Conservation (phyloP, 2,888 invertebrate genomes). For the Aphidoletes aphidimyza region DNA sequence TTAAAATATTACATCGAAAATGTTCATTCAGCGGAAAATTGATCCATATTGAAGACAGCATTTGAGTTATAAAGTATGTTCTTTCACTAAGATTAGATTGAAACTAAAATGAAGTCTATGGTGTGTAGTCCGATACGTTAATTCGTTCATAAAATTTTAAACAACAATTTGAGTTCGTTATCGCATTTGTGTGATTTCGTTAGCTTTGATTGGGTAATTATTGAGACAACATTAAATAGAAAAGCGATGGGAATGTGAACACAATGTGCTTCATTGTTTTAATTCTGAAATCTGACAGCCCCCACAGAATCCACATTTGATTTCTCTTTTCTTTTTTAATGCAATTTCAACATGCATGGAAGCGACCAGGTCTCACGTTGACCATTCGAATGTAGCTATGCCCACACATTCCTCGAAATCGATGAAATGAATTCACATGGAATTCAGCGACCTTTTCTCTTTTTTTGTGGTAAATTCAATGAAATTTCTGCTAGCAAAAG, state of each 20-base stretch:
- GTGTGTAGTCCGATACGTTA: no score
- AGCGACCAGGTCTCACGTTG: neutral
- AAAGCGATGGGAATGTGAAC: neutral
- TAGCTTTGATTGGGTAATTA: constrained; percentile 5
- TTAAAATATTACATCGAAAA: no score
- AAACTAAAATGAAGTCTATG: no score
- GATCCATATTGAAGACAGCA: no score
- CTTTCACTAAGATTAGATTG: no score
- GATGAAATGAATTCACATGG: neutral
- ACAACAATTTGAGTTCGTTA: no score
- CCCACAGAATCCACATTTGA: neutral
- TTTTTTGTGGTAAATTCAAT: neutral
- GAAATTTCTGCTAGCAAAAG: neutral
- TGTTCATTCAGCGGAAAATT: no score
- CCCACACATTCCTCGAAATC: neutral
- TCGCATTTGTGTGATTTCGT: constrained; percentile 6
- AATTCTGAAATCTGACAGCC: constrained; percentile 10
- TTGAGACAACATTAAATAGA: neutral
- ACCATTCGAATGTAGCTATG: neutral
- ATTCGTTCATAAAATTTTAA: no score
- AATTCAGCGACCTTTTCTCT: neutral
- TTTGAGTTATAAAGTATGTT: no score
- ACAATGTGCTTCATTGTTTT: constrained; percentile 22
- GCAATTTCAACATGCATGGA: neutral
- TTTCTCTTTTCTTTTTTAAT: constrained; percentile 5